A percentile compares a stretch with the other conserved stretches of the same genome.
Conservation (phyloP, 2,797 vertebrate genomes). For the Clarias platycephalus region DNA sequence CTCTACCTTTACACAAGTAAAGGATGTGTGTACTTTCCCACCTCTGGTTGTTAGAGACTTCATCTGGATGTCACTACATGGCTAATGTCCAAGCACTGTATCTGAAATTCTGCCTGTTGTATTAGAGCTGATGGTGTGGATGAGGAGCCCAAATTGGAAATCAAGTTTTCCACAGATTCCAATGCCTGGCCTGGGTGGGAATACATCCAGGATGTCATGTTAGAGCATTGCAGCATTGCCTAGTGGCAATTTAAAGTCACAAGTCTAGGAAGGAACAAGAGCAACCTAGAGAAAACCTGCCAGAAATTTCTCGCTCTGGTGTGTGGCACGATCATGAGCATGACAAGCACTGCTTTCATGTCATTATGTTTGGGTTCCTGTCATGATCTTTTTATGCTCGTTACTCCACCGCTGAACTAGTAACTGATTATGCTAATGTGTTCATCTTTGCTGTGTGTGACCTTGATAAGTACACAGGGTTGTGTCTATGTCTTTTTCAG, state of each 20-base stretch:
- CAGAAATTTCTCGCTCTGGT: not conserved
- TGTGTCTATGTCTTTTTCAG: not conserved
- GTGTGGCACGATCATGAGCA: not conserved
- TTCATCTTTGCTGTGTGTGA: not conserved
- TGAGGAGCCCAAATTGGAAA: no score
- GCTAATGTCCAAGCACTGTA: no score
- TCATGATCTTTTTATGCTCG: slow-evolving; percentile 4
- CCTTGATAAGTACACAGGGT: not conserved
- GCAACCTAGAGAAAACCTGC: not conserved
- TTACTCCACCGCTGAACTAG: not conserved
- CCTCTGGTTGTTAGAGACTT: no score
- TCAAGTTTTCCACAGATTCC: no score
- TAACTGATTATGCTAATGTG: not conserved
- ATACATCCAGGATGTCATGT: not conserved
- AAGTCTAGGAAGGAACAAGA: not conserved
- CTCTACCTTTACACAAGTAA: no score
- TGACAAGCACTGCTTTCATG: not conserved
- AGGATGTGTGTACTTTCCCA: no score
- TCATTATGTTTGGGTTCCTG: not conserved
- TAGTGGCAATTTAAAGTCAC: not conserved
- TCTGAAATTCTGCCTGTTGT: no score
- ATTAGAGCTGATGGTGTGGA: no score
- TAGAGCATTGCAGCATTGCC: not conserved
- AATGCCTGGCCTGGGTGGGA: not conserved
- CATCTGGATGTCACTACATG: no score